Conservation (phyloP, 2,113 vertebrate genomes). For the Otis tarda region DNA sequence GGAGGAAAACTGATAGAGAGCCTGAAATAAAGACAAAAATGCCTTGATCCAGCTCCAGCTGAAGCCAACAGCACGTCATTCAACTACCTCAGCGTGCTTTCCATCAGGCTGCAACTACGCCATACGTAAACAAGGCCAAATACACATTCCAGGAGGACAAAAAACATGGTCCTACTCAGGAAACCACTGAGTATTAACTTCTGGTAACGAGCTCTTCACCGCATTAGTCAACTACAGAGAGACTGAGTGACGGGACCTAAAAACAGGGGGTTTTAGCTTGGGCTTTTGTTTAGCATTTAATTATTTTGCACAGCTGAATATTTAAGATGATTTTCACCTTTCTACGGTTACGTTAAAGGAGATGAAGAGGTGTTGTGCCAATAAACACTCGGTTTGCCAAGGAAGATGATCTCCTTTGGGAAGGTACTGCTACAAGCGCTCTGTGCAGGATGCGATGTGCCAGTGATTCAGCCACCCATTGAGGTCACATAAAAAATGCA, state of each 20-base stretch:
- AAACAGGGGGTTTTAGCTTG: neutral
- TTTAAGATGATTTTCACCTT: neutral
- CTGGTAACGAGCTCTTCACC: neutral
- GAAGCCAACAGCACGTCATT: constrained; percentile 10
- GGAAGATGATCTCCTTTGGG: neutral
- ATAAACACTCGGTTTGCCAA: neutral
- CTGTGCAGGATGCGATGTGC: neutral
- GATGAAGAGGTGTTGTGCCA: neutral
- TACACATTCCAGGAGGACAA: constrained; percentile 58
- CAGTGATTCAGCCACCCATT: neutral
- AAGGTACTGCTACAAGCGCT: neutral
- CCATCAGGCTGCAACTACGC: neutral
- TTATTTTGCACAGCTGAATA: neutral
- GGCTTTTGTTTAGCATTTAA: neutral
- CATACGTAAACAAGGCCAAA: constrained; percentile 3
- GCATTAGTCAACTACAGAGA: neutral
- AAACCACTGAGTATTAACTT: neutral
- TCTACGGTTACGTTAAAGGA: neutral
- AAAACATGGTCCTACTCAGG: constrained; percentile 43
- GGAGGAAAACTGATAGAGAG: neutral
- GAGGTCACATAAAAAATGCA: neutral
- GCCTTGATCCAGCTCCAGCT: constrained; percentile 13
- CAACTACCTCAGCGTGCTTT: neutral
- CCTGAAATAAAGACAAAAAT: neutral
- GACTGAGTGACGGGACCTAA: neutral